Percentiles rank a stretch among this genome's conserved stretches.
Evolutionary conservation across 64 coral and sea anemone species (phyloP).

Genomic region (Porites australiensis): DNA sequence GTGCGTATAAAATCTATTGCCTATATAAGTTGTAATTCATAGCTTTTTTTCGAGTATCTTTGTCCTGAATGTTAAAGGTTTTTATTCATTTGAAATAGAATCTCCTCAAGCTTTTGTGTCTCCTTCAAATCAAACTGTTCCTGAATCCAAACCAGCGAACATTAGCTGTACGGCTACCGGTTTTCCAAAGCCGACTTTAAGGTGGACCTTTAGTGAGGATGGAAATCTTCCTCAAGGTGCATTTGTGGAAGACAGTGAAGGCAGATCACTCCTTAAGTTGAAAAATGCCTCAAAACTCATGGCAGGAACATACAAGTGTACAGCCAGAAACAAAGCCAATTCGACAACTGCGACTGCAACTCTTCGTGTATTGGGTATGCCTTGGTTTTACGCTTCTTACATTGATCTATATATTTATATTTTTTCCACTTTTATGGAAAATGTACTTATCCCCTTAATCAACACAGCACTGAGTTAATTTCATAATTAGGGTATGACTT

Average conservation of each 20-base stretch:
- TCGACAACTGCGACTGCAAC: not conserved
- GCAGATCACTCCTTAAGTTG: too few species aligned
- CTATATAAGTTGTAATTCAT: too few species aligned
- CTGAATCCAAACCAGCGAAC: not conserved
- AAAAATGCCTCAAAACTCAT: not conserved
- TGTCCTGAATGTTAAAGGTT: too few species aligned
- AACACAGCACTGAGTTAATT: too few species aligned
- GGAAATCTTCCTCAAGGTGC: not conserved
- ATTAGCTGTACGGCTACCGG: not conserved
- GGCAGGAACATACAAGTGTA: not conserved
- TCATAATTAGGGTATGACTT: too few species aligned
- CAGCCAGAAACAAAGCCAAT: not conserved
- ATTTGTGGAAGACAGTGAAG: not conserved
- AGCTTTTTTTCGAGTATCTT: too few species aligned
- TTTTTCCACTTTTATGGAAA: too few species aligned
- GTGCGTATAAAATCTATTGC: too few species aligned
- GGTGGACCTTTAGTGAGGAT: not conserved
- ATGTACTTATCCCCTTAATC: too few species aligned
- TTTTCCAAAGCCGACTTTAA: not conserved
- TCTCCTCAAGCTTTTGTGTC: not conserved
- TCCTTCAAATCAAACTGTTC: conserved; percentile 11
- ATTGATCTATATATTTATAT: too few species aligned
- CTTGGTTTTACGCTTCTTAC: not conserved
- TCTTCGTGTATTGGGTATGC: not conserved
- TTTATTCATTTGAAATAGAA: not conserved